Evolutionary conservation across 2,797 vertebrate species (phyloP), one percentile per base, ranked within the genome.

Genomic region (Stomatorhinus walkeri): DNA sequence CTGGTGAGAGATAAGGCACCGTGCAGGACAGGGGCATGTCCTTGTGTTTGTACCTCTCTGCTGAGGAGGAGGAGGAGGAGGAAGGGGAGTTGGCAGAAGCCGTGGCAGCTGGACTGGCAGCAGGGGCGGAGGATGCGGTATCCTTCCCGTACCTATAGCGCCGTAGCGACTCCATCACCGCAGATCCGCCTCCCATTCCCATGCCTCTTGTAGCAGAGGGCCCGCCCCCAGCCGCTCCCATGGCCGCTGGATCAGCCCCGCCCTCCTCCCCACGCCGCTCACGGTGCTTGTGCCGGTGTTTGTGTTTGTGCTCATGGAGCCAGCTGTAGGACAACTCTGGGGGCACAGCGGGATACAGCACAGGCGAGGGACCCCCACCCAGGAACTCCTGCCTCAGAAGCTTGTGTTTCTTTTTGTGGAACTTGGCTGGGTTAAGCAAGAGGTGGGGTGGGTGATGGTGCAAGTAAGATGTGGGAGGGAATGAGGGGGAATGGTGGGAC

Each of bases 361-460:
- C 52, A 96, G 92, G 94, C 96, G 22, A 95, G 36, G 94, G 96
- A 93, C 89, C 92, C 91, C 59, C 92, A 83, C 90, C 96, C 93
- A 93, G 95, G 81, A 96, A 96, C 88, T 97, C 98, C 92, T 97
- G 98, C 89, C 97, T 96, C 36, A 98, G 92, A 51, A 98, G 93
- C 92, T 98, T 96, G 93, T 97, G 96, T 91, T 98, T 98, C 91
- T 97, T 97, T 94, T 98, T 97, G 93, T 98, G 98, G 86, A 98
- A 99, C 90, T 99, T 97, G 90, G 97, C 96, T 0, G 98, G 98
- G 89, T 98, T 99, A 89, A 99, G 97, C 89, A 99, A 96, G 90
- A 98, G 95, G 90, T 98, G 98, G 89, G 98, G 97, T 16, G 98
- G 95, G 89, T 98, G 98, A 54, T 96, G 94, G 68, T 97, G 96